Conservation (phyloP, 2,797 vertebrate genomes). For the Fratercula arctica region DNA sequence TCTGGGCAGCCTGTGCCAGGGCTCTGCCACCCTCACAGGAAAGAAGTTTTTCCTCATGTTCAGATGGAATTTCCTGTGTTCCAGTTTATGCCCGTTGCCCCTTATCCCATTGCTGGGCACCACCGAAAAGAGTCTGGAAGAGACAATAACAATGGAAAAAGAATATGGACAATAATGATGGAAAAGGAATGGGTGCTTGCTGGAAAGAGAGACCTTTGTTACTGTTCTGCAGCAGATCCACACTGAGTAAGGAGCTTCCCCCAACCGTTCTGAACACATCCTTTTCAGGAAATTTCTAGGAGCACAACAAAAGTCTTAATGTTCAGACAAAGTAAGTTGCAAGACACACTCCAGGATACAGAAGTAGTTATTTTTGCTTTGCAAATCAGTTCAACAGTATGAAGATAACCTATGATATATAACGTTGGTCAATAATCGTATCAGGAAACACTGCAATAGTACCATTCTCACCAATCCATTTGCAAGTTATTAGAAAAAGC, state of each 20-base stretch:
- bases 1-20: too few relatives aligned
- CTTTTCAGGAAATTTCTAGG: neutral
- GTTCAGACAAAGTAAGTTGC: neutral
- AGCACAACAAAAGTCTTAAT: neutral
- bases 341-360: neutral
- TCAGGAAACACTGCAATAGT: neutral
- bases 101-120: too few relatives aligned
- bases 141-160: neutral
- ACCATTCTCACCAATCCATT: neutral
- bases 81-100: too few relatives aligned
- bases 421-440: neutral
- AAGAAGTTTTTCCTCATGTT: too few relatives aligned
- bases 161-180: neutral
- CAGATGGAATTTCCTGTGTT: too few relatives aligned
- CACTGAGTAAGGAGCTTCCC: neutral
- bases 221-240: neutral
- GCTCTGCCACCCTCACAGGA: too few relatives aligned
- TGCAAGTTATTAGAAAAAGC: neutral
- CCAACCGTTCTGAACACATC: accelerated
- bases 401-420: neutral
- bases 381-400: neutral
- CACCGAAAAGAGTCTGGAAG: neutral
- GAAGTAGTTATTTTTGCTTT: neutral
- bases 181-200: neutral
- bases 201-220: neutral